Conservation (phyloP, 2,888 invertebrate genomes). For the Chymomyza caudatula region DNA sequence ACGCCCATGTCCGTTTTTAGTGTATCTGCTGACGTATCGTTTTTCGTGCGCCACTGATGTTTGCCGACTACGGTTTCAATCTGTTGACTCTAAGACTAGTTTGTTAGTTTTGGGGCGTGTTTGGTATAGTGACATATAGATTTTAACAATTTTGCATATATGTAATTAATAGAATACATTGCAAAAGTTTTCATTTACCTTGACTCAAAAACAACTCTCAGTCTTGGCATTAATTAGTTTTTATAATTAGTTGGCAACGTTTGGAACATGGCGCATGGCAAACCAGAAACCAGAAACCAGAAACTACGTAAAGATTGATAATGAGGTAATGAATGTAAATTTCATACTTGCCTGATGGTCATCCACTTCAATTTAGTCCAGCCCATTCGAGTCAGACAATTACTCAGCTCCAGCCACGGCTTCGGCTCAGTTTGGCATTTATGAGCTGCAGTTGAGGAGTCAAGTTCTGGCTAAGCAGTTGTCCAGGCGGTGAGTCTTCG, state of each 20-base stretch:
- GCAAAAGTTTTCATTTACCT: conserved; percentile 49
- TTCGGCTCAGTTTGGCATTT: conserved; percentile 25
- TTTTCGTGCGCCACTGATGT: background rate
- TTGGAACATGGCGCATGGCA: no score
- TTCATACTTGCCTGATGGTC: conserved; percentile 57
- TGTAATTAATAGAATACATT: no score
- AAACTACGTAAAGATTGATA: no score
- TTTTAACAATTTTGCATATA: conserved; percentile 29
- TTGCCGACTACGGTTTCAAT: background rate
- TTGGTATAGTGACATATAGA: background rate
- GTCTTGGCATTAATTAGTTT: conserved; percentile 66
- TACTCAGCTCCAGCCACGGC: background rate
- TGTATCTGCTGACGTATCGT: background rate
- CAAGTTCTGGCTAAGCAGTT: conserved; percentile 23
- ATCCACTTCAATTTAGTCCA: conserved; percentile 20
- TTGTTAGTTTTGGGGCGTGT: background rate
- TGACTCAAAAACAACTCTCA: conserved; percentile 47
- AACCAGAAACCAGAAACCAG: no score
- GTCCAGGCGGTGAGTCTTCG: conserved; percentile 9
- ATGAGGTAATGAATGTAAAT: conserved; percentile 76
- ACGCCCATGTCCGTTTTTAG: conserved; percentile 19
- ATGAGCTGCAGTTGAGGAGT: conserved; percentile 21
- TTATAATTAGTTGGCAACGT: conserved; percentile 73
- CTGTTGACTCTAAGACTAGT: background rate
- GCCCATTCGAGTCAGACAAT: background rate